Conservation (phyloP, 2,888 invertebrate genomes). For the Notodonta ziczac region DNA sequence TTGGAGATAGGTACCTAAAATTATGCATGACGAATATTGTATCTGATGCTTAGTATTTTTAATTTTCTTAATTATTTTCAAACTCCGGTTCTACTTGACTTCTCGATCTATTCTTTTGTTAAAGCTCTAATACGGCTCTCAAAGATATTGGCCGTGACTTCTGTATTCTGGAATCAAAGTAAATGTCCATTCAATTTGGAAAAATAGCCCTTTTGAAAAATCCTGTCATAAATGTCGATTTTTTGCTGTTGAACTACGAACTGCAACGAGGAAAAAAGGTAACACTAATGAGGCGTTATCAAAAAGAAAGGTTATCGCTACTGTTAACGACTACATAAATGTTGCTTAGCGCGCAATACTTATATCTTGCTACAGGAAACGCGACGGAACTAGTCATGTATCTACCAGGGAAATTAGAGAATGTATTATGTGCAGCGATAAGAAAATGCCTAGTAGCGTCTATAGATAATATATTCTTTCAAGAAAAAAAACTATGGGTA, state of each 20-base stretch:
- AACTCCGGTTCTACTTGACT: slow-evolving; percentile 13
- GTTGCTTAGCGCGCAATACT: slow-evolving; percentile 37
- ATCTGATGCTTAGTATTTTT: slow-evolving; percentile 13
- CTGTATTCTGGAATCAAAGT: slow-evolving; percentile 52
- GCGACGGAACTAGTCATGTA: slow-evolving; percentile 50
- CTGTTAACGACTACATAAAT: slow-evolving; percentile 42
- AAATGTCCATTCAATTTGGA: slow-evolving; percentile 54
- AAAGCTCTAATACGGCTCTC: slow-evolving; percentile 34
- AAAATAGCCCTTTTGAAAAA: slow-evolving; percentile 43
- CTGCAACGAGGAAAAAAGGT: slow-evolving; percentile 34
- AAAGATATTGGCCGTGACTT: slow-evolving; percentile 55
- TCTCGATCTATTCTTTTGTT: slow-evolving; percentile 9
- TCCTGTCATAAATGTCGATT: background rate
- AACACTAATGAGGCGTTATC: slow-evolving; percentile 43
- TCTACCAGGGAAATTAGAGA: slow-evolving; percentile 49
- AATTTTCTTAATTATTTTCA: slow-evolving; percentile 11
- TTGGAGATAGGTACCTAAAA: slow-evolving; percentile 20
- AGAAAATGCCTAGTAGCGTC: slow-evolving; percentile 12
- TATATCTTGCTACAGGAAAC: slow-evolving; percentile 53
- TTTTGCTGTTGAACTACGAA: background rate
- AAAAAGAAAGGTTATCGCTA: slow-evolving; percentile 55
- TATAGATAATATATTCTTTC: slow-evolving; percentile 20
- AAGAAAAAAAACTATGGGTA: slow-evolving; percentile 30
- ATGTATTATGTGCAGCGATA: slow-evolving; percentile 37
- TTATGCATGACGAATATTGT: slow-evolving; percentile 11